Conservation (phyloP, 2,113 vertebrate genomes). For the Hystrix brachyura region DNA sequence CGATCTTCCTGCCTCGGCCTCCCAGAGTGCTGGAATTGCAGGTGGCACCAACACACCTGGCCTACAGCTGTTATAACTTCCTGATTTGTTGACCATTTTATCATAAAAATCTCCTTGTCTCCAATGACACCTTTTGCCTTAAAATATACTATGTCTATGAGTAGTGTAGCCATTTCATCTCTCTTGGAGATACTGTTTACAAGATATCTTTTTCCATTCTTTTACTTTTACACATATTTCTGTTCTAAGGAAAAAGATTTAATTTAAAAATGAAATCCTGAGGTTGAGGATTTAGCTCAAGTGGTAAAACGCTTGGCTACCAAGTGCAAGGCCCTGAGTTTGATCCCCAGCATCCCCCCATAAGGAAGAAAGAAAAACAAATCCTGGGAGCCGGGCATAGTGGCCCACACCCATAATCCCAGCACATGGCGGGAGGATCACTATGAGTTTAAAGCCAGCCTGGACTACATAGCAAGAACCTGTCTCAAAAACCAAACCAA, state of each 20-base stretch:
- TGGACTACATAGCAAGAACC: background rate
- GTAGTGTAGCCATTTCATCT: background rate
- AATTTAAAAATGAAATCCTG: slow-evolving; percentile 35
- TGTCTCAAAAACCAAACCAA: background rate
- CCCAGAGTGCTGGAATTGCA: background rate
- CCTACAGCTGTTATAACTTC: background rate
- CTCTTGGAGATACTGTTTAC: slow-evolving; percentile 45
- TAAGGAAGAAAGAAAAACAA: background rate
- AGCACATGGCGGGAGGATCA: background rate
- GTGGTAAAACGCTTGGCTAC: too few relatives aligned
- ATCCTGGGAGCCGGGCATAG: background rate
- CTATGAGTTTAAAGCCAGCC: background rate
- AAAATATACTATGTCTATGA: slow-evolving; percentile 28
- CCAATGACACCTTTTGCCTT: slow-evolving; percentile 26
- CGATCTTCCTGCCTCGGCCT: background rate
- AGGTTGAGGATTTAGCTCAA: too few relatives aligned
- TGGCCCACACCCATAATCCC: background rate
- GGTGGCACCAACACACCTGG: background rate
- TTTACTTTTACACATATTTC: slow-evolving; percentile 7
- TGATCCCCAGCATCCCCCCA: too few relatives aligned
- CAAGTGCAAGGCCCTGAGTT: too few relatives aligned
- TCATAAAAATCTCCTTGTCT: slow-evolving; percentile 22
- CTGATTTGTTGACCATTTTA: background rate
- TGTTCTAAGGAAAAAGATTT: slow-evolving; percentile 48
- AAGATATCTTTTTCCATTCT: background rate